These are phyloP conservation scores for Drosophila multiciliata DNA, from an alignment of 2,888 invertebrate species.

Conservation along the genomic window DNA sequence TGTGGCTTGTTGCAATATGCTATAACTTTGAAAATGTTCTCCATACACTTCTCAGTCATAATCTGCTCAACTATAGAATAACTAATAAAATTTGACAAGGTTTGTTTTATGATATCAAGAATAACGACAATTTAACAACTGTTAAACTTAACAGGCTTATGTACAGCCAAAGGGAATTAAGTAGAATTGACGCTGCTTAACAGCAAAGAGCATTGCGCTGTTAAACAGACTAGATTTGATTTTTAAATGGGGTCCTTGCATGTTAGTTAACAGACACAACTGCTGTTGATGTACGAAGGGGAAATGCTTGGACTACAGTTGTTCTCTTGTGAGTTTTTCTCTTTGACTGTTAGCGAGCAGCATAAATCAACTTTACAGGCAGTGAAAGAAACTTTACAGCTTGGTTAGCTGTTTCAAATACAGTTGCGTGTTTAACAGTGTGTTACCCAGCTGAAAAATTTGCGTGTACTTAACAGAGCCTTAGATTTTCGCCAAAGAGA, in stretches of 20 bases:
- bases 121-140: neutral
- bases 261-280: neutral
- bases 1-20: neutral
- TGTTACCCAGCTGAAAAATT: neutral
- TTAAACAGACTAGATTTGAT: neutral
- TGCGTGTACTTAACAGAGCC: too few species aligned
- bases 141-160: neutral
- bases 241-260: neutral
- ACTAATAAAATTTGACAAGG: neutral
- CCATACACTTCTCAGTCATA: neutral
- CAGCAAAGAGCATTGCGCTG: conserved; percentile 27
- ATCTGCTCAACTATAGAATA: neutral
- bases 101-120: neutral
- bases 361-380: neutral
- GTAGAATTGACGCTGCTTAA: neutral
- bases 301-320: neutral
- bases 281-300: conserved; percentile 16
- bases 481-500: neutral
- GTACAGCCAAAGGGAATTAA: neutral
- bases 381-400: neutral
- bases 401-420: neutral
- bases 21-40: neutral
- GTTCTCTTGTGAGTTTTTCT: conserved; percentile 10
- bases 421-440: neutral
- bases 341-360: conserved; percentile 33